phyloP scores from a whole-genome alignment of 2,888 invertebrate species.

The Spicauda simplicius region DNA sequence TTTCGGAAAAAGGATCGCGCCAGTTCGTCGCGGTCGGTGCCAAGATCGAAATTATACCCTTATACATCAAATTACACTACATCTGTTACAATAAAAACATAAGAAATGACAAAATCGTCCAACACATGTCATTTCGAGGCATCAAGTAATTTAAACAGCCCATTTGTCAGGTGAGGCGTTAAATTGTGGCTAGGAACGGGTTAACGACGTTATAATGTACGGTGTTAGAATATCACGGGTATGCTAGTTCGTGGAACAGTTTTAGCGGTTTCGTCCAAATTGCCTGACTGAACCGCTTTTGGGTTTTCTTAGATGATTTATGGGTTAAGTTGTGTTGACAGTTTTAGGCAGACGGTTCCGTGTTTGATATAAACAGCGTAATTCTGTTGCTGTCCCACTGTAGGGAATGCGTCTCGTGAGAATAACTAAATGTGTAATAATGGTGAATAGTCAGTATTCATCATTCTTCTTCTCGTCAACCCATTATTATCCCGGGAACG shows the following conservation, averaged over 20 bases:
- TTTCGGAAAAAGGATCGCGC: no score
- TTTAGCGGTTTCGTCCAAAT: constrained; percentile 27
- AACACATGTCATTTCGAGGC: constrained; percentile 33
- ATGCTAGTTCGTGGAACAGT: constrained; percentile 26
- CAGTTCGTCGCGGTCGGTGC: no score
- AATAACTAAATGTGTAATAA: no score
- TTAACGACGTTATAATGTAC: constrained; percentile 47
- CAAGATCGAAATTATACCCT: no score
- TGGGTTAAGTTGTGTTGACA: neutral
- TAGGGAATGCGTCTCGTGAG: no score
- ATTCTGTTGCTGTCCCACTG: no score
- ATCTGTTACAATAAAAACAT: neutral
- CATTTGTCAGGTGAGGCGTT: constrained; percentile 46
- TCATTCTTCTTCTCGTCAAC: no score
- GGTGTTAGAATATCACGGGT: constrained; percentile 24
- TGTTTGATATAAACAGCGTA: no score
- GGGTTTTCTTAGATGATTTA: neutral
- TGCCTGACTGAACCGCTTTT: neutral
- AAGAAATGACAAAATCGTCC: constrained; percentile 2
- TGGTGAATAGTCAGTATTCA: no score
- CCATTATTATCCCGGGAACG: no score
- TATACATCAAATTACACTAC: no score
- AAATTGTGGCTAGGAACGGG: constrained; percentile 48
- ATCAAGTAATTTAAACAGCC: constrained; percentile 27
- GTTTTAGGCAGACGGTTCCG: neutral